Conservation (phyloP, 1,140 invertebrate species). For the Drosophila littoralis region DNA sequence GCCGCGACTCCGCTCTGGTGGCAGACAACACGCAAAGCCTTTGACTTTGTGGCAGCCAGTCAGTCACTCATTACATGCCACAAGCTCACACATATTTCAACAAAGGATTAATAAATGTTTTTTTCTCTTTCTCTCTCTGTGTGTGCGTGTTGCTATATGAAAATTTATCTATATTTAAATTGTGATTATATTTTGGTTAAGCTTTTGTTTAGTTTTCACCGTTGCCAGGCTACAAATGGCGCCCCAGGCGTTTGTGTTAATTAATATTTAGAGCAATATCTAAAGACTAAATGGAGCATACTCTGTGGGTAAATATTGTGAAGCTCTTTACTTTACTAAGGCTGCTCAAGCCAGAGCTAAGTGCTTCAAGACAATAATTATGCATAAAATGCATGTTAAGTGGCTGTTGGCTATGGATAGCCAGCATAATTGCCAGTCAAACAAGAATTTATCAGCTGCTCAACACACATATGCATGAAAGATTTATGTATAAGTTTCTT, state of each 20-base stretch:
- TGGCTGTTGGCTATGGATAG: neutral
- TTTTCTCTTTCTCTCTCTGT: neutral
- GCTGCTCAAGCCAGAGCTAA: neutral
- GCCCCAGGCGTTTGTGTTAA: conserved; percentile 56
- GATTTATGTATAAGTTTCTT: neutral
- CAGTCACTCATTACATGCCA: conserved; percentile 48
- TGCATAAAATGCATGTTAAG: neutral
- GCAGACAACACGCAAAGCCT: conserved; percentile 63
- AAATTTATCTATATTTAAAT: conserved; percentile 67
- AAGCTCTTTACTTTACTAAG: neutral
- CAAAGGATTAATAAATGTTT: conserved; percentile 60
- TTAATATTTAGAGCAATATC: conserved; percentile 56
- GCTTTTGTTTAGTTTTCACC: conserved; percentile 33
- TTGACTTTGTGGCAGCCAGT: conserved; percentile 66
- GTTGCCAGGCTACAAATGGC: conserved; percentile 55
- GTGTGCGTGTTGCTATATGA: conserved; percentile 32
- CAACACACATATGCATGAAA: neutral
- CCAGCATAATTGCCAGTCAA: neutral
- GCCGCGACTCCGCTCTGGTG: conserved; percentile 5
- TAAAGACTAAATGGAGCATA: neutral
- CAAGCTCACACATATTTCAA: conserved; percentile 48
- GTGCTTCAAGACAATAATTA: neutral
- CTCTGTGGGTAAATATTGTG: conserved; percentile 3
- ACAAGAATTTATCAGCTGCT: neutral
- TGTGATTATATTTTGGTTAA: conserved; percentile 56